These are phyloP conservation scores for Coptodon bakossiorum DNA, from an alignment of 2,113 vertebrate genomes.

Conservation along the genomic window DNA sequence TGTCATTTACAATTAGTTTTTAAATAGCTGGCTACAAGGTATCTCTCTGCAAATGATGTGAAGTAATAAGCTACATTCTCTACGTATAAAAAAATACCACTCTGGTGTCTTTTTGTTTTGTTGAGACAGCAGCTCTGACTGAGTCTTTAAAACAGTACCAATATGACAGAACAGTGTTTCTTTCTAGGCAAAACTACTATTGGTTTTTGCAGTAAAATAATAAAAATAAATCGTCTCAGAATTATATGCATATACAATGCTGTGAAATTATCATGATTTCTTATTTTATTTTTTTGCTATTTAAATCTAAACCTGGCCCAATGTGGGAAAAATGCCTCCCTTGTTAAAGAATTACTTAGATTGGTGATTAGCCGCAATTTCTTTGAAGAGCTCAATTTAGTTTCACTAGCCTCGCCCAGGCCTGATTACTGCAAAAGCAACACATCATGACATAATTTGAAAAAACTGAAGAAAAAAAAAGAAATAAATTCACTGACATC, in stretches of 20 bases:
- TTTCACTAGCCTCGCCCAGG: not conserved
- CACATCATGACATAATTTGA: not conserved
- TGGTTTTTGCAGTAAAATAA: not conserved
- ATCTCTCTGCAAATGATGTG: not conserved
- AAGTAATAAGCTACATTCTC: not conserved
- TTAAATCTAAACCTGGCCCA: not conserved
- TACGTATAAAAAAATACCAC: not conserved
- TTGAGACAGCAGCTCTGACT: not conserved
- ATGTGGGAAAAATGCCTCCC: fast-evolving
- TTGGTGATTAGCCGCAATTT: not conserved
- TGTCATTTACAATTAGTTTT: not conserved
- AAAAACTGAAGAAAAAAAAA: not conserved
- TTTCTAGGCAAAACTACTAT: not conserved
- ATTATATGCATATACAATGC: not conserved
- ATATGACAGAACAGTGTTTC: not conserved
- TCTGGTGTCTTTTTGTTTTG: not conserved
- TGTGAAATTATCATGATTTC: not conserved
- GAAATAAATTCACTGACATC: not conserved
- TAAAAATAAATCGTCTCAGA: not conserved
- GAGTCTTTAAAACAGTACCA: not conserved
- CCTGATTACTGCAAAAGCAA: not conserved
- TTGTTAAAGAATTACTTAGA: not conserved
- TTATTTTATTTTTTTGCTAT: not conserved
- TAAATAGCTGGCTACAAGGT: not conserved
- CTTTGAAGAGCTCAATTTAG: not conserved